A percentile compares a stretch with the other conserved stretches of the same genome.
phyloP scores from a whole-genome alignment of 2,113 vertebrate genomes.

The Serinus canaria region DNA sequence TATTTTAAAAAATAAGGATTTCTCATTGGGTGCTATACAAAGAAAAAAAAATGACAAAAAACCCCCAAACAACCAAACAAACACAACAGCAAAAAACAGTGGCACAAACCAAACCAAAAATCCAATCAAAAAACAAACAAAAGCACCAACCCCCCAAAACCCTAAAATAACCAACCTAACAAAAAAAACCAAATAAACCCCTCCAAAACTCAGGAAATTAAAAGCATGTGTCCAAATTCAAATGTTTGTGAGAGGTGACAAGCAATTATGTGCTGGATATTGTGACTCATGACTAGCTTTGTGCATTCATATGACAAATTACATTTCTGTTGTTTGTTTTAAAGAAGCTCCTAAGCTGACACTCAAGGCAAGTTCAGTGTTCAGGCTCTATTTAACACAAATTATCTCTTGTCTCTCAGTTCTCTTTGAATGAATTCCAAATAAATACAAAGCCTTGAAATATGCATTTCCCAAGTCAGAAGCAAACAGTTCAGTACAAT shows the following conservation, averaged over 20 bases:
- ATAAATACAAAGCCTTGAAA: neutral
- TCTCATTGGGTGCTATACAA: neutral
- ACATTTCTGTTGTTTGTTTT: neutral
- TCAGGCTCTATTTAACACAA: neutral
- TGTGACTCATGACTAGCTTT: neutral
- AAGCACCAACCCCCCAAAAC: fast-evolving
- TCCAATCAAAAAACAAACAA: neutral
- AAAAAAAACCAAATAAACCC: neutral
- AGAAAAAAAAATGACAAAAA: neutral
- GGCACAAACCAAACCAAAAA: neutral
- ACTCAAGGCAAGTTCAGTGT: neutral
- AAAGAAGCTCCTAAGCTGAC: neutral
- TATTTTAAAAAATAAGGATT: neutral
- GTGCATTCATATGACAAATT: neutral
- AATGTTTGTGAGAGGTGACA: neutral
- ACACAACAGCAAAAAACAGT: neutral
- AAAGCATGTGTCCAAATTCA: neutral
- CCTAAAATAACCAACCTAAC: neutral
- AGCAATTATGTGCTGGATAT: fast-evolving
- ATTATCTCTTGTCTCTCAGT: neutral
- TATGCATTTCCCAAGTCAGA: neutral
- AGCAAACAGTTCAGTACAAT: neutral
- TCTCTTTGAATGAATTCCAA: neutral
- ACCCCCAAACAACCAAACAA: neutral
- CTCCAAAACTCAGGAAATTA: neutral